Base-by-base conservation (phyloP, 2,888 invertebrate genomes). In the Timandra comae region DNA sequence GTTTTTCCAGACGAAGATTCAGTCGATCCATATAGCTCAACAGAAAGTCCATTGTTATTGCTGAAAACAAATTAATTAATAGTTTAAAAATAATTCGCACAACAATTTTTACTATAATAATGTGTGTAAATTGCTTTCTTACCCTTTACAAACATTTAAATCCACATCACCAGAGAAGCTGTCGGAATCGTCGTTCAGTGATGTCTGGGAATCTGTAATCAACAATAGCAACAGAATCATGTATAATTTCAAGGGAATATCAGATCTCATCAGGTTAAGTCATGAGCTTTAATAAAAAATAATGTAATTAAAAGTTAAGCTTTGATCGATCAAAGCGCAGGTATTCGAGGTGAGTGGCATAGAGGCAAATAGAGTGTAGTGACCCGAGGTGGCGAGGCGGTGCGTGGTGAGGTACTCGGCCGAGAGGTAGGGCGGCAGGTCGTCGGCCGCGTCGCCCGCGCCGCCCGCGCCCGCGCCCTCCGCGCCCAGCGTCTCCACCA, bases 401-500 rank as follows among this genome's bases (percentile, higher is more conserved):
- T 86, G 85, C 28, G 78, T 70, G 41, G 86, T 84, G 47, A 92
- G 86, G 59, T 91, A 91, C 62, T 93, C 93, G 7, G 91, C 91
- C 53, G 91, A 91, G 47, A 93, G 87, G 76, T 92, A 93, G 1
- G 92, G 91, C 38, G 93, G 92, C 50, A 93, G 73, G 57, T 91
- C 91, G 44, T 89, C 80, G 21, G 60, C 51, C 36, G 72, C 88
- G 50, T 91, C 91, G 27, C 86, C 88, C 27, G 87, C 87, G 38
- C 71, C 89, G 49, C 91, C 91, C 20, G 84, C 88, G 26, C 87
- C 87, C 19, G 52, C 85, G 35, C 81, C 77, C 49, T 87, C 89
- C 22, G 86, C 73, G n/a, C 87, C 87, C 43, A 89, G 82, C 25
- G 88, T 89, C 75, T 97, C 96, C 22, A 99, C 96, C 93, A 98